Conservation (phyloP, 2,113 vertebrate genomes). For the Picathartes gymnocephalus region DNA sequence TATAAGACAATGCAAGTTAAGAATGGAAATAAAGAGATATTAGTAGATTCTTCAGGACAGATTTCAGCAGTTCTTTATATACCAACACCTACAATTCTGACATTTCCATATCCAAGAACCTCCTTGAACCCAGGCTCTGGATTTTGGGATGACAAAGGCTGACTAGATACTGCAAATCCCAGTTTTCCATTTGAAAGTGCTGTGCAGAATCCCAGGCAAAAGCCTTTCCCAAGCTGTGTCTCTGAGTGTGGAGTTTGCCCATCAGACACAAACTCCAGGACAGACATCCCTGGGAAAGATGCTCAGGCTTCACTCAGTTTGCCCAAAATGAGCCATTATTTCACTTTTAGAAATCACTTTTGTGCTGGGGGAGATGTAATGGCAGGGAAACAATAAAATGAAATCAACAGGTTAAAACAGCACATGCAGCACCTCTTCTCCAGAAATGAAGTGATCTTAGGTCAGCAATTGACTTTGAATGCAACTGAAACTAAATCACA, state of each 20-base stretch:
- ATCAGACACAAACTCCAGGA: background rate
- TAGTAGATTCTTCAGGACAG: background rate
- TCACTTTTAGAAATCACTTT: background rate
- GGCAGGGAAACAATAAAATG: background rate
- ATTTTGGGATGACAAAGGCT: background rate
- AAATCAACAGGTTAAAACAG: background rate
- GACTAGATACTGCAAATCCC: background rate
- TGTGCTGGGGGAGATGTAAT: background rate
- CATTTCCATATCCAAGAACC: background rate
- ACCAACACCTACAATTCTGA: background rate
- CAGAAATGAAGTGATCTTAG: background rate
- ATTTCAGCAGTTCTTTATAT: background rate
- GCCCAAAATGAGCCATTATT: background rate
- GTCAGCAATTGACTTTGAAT: background rate
- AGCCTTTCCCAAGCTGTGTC: background rate
- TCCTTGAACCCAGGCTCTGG: background rate
- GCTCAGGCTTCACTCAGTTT: background rate
- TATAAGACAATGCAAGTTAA: constrained; percentile 31
- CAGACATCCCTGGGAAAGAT: background rate
- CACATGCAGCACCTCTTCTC: background rate
- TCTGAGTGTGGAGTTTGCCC: background rate
- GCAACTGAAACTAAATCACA: background rate
- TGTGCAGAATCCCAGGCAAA: background rate
- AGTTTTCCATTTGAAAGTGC: background rate
- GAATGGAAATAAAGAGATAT: constrained; percentile 17